Conservation (phyloP, 2,113 vertebrate genomes). For the Dryoscopus gambensis region DNA sequence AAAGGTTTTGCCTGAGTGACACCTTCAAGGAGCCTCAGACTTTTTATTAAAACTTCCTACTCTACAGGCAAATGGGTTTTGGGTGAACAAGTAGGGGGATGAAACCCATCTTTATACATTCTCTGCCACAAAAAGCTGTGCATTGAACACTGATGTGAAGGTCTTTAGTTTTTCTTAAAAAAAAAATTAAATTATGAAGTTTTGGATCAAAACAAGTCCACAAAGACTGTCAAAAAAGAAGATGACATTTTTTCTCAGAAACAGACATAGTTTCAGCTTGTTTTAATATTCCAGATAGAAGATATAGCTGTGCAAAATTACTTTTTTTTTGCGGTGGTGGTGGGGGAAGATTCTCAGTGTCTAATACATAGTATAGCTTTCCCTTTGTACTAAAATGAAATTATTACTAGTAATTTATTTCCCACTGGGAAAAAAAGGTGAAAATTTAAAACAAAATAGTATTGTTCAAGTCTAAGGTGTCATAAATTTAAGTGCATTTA, state of each 20-base stretch:
- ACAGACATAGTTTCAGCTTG: background rate
- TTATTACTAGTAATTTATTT: background rate
- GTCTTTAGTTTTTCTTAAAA: background rate
- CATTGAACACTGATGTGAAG: background rate
- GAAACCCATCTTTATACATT: background rate
- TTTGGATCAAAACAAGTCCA: background rate
- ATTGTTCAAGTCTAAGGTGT: background rate
- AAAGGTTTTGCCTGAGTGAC: background rate
- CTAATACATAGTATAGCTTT: background rate
- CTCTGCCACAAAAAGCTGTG: background rate
- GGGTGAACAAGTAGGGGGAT: background rate
- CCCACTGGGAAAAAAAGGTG: background rate
- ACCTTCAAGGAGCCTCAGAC: background rate
- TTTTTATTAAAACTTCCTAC: background rate
- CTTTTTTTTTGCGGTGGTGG: too few species aligned
- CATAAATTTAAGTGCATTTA: background rate
- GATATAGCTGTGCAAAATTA: background rate
- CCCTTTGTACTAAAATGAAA: background rate
- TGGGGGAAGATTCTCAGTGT: fast-evolving
- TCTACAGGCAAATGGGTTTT: background rate
- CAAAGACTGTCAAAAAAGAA: background rate
- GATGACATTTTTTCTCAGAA: background rate
- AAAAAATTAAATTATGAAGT: background rate
- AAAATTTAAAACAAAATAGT: background rate
- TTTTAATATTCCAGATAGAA: background rate